Evolutionary conservation across 2,113 vertebrate genomes (phyloP).

Genomic region (Orycteropus afer): DNA sequence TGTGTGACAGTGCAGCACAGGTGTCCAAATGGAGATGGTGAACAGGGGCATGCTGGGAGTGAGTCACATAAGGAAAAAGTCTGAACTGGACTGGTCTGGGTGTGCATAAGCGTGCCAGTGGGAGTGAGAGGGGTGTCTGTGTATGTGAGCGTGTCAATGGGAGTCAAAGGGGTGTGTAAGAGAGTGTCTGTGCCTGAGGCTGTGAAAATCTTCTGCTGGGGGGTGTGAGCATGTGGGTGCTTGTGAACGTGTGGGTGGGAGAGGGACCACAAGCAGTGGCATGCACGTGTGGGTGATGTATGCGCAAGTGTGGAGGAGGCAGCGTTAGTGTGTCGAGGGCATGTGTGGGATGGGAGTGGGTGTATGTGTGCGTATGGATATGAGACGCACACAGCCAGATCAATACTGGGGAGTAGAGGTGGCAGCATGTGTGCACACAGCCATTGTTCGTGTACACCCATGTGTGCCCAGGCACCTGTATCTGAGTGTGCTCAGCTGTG

Average conservation of each 20-base stretch:
- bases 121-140: too few relatives aligned
- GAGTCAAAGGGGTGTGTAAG: neutral
- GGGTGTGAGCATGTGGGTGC: neutral
- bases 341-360: neutral
- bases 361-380: neutral
- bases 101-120: too few relatives aligned
- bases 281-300: neutral
- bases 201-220: neutral
- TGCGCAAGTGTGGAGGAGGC: neutral
- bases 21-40: accelerated
- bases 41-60: neutral
- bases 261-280: neutral
- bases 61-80: neutral
- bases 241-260: accelerated
- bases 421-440: accelerated
- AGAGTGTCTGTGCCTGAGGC: neutral
- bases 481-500: neutral
- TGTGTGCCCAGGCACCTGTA: neutral
- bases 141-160: neutral
- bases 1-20: accelerated
- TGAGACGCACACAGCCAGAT: too few relatives aligned
- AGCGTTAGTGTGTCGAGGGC: neutral
- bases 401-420: neutral
- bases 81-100: neutral
- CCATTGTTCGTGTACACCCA: too few relatives aligned